These are phyloP conservation scores for Palythoa heliodiscus DNA, from an alignment of 92 coral and sea anemone species.

Conservation along the genomic window DNA sequence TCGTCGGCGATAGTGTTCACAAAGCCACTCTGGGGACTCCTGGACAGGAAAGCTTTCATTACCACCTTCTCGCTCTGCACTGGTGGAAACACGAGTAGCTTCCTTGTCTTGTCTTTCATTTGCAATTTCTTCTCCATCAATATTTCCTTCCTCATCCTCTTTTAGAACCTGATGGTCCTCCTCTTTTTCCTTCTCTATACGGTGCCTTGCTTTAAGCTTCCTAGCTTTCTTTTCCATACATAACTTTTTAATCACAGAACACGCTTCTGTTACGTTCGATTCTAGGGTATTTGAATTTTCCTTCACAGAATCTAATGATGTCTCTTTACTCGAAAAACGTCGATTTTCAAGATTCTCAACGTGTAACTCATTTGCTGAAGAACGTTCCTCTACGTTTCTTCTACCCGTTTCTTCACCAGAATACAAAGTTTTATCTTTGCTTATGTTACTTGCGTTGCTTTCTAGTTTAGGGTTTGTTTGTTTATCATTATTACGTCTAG, in stretches of 20 bases:
- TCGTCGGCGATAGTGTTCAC: slow-evolving; percentile 36
- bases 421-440: neutral
- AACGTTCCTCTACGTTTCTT: neutral
- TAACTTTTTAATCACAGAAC: too few relatives aligned
- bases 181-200: too few relatives aligned
- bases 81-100: neutral
- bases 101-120: neutral
- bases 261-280: too few relatives aligned
- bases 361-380: neutral
- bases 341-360: neutral
- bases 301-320: slow-evolving; percentile 14
- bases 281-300: too few relatives aligned
- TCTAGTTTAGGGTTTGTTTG: neutral
- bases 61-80: slow-evolving; percentile 1
- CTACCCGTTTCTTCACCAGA: slow-evolving; percentile 12
- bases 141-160: neutral
- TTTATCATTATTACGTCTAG: neutral
- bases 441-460: neutral
- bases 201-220: too few relatives aligned
- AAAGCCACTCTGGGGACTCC: slow-evolving; percentile 37
- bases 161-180: neutral
- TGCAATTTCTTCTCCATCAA: neutral
- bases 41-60: slow-evolving; percentile 18
- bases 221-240: too few relatives aligned
- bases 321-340: neutral